These are phyloP conservation scores for Tenualosa thibaudeaui DNA, from an alignment of 2,797 vertebrate species.

Conservation along the genomic window DNA sequence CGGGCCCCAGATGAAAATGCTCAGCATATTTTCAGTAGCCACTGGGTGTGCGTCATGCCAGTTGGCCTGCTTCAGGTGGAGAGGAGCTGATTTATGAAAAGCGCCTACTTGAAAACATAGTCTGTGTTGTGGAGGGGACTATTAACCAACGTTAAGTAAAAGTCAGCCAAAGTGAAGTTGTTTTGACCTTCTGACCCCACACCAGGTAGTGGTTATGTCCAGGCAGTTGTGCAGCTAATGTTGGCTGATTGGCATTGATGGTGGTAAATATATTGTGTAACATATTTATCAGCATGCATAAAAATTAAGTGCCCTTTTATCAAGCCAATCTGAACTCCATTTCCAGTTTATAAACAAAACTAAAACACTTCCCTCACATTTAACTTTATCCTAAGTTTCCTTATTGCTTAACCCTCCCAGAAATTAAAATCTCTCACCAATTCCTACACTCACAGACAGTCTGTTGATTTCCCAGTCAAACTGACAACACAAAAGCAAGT, in stretches of 20 bases:
- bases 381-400: background rate
- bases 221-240: background rate
- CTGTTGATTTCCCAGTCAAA: background rate
- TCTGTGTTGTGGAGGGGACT: background rate
- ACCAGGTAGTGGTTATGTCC: background rate
- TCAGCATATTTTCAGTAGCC: background rate
- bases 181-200: background rate
- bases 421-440: background rate
- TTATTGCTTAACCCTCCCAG: background rate
- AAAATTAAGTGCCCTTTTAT: background rate
- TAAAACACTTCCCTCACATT: background rate
- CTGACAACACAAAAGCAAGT: background rate
- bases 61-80: background rate
- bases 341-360: background rate
- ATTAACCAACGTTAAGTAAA: conserved; percentile 23
- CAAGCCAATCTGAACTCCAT: background rate
- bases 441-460: background rate
- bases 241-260: background rate
- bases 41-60: conserved; percentile 3
- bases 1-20: conserved; percentile 17
- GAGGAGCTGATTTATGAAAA: conserved; percentile 17
- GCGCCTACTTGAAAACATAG: background rate
- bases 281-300: background rate
- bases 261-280: background rate
- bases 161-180: conserved; percentile 17